Evolutionary conservation across 2,888 invertebrate species (phyloP), one percentile per base, ranked within the genome.

Genomic region (Nomada lathburiana): DNA sequence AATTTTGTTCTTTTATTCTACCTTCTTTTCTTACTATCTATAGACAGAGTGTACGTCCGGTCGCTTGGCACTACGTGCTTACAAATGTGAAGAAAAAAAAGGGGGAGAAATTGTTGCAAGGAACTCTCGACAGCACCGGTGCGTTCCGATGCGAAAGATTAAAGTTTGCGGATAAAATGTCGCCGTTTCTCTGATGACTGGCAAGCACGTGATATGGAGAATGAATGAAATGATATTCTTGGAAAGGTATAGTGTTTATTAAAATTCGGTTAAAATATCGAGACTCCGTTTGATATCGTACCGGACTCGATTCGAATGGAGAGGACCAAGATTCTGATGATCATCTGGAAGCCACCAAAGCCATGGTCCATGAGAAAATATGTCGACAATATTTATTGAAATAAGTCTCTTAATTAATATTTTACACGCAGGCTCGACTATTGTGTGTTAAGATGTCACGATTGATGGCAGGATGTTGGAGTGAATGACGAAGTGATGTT

Each of bases 11-110:
- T 47, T 47, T 16, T 16, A 47, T 13, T 60, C 20, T 36, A 23
- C 57, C 63, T 23, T 36, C 11, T 69, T 63, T n/a, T 80, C n/a
- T 80, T 60, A 63, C 26, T 67, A 47, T 72, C 67, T 72, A 82
- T 23, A 26, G 26, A 59, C 7, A 36, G 36, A 64, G 18, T 11
- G 26, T 69, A 63, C 47, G 53, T 64, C 50, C 42, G 59, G 29
- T 69, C 81, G 57, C 65, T 80, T 52, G 65, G 67, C 62, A 42
- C 44, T 84, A 18, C 63, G 60, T 36, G 2, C 36, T 36, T 11
- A 55, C 23, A 64, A 13, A 59, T 1, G 13, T 16, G 9, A 18
- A 52, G 2, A 42, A 42, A 26, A 16, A 16, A 29, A 59, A 36
- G 36, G 7, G 36, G 36, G 36, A 36, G 36, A 0, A 36, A 36